Percentiles rank a stretch among this genome's conserved stretches.
Evolutionary conservation across 37 sponge, comb jelly and placozoan species (phyloP).

Genomic region (Hexactinellida sp.): DNA sequence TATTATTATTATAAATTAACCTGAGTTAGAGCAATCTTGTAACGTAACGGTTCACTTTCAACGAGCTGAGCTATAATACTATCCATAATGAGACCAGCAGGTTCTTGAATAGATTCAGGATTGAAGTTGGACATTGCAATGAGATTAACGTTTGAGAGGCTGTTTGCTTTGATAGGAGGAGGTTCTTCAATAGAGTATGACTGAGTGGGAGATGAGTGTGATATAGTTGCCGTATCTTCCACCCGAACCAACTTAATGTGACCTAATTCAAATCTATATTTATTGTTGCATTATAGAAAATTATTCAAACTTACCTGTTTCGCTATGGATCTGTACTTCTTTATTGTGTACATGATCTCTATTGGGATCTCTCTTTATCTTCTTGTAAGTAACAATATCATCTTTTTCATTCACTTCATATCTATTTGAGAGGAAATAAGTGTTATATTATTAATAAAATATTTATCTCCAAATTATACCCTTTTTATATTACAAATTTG

Average conservation of each 20-base stretch:
- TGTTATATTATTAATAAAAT: too few species aligned
- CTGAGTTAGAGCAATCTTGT: background rate
- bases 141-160: background rate
- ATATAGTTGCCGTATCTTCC: background rate
- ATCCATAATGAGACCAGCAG: background rate
- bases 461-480: too few species aligned
- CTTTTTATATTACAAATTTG: too few species aligned
- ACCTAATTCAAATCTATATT: background rate
- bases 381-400: background rate
- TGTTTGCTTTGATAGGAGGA: background rate
- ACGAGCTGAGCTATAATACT: background rate
- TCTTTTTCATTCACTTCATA: background rate
- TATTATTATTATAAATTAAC: background rate
- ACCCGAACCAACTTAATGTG: background rate
- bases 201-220: background rate
- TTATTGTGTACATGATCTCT: background rate
- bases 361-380: background rate
- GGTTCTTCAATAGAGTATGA: background rate
- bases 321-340: background rate
- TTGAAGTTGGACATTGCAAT: background rate
- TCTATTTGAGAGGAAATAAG: too few species aligned
- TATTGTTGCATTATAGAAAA: too few species aligned
- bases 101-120: background rate
- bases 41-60: background rate
- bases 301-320: background rate